phyloP scores from a whole-genome alignment of 2,888 invertebrate species.

The Agelastica alni region DNA sequence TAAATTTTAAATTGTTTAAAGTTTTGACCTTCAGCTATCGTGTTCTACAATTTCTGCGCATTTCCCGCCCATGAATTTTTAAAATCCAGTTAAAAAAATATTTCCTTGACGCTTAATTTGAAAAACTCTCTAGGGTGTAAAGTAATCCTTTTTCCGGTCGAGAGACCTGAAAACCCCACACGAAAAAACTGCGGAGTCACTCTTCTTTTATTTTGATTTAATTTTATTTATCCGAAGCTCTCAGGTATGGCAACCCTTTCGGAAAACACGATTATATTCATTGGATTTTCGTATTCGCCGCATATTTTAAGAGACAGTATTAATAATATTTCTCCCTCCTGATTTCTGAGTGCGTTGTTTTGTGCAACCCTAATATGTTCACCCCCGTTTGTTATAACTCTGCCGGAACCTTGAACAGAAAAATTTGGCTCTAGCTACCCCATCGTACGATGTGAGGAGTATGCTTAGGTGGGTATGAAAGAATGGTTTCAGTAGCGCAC shows the following conservation, averaged over 20 bases:
- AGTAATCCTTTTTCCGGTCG: constrained; percentile 18
- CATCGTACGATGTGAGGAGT: constrained; percentile 25
- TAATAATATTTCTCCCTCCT: constrained; percentile 33
- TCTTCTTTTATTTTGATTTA: constrained; percentile 30
- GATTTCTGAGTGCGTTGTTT: constrained; percentile 13
- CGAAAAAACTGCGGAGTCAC: constrained; percentile 27
- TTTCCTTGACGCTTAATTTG: constrained; percentile 8
- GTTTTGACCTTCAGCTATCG: too few relatives aligned
- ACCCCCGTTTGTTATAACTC: constrained; percentile 22
- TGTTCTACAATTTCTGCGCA: too few relatives aligned
- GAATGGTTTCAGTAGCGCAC: constrained; percentile 17
- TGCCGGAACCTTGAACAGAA: constrained; percentile 30
- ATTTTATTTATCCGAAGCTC: constrained; percentile 30
- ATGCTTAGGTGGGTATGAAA: constrained; percentile 28
- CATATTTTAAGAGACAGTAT: constrained; percentile 37
- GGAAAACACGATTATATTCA: constrained; percentile 33
- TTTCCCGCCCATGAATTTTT: background rate
- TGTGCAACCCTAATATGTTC: constrained; percentile 28
- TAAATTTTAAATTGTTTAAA: too few relatives aligned
- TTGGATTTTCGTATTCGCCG: constrained; percentile 36
- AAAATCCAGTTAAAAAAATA: constrained; percentile 2
- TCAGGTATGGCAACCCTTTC: constrained; percentile 35
- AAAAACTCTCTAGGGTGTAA: constrained; percentile 11
- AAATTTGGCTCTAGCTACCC: constrained; percentile 29
- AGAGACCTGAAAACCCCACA: constrained; percentile 8